Evolutionary conservation across 2,888 invertebrate species (phyloP).

Genomic region (Rosalia funebris): DNA sequence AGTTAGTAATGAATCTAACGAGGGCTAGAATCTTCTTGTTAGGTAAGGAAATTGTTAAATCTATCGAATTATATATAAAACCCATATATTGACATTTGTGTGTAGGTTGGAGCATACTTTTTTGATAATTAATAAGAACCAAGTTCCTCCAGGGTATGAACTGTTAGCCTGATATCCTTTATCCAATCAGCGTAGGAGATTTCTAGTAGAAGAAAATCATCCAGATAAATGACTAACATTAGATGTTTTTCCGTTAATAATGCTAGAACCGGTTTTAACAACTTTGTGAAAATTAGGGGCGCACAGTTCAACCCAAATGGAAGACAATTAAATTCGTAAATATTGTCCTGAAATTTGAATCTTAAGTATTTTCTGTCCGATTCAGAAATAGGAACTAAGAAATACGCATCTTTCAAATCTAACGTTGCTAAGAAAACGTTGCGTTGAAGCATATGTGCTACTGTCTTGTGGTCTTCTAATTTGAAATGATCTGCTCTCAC

Average conservation of each 20-base stretch:
- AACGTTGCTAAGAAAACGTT: constrained; percentile 25
- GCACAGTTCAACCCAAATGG: constrained; percentile 44
- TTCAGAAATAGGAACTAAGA: constrained; percentile 39
- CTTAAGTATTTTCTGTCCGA: constrained; percentile 41
- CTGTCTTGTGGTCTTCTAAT: constrained; percentile 45
- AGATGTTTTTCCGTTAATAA: not conserved
- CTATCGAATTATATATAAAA: constrained; percentile 18
- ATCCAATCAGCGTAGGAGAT: not conserved
- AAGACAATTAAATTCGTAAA: constrained; percentile 46
- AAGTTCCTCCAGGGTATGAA: not conserved
- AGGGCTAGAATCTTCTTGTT: not conserved
- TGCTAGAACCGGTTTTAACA: not conserved
- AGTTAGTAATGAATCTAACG: constrained; percentile 28
- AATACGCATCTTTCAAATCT: constrained; percentile 40
- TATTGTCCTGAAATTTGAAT: constrained; percentile 38
- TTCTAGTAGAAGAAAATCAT: not conserved
- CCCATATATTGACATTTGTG: constrained; percentile 32
- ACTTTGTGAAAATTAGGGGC: not conserved
- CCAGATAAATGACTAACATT: not conserved
- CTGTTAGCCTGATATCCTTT: not conserved
- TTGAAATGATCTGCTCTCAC: constrained; percentile 46
- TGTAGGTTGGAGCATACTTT: constrained; percentile 27
- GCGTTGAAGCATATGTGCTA: constrained; percentile 34
- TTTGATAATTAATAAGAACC: constrained; percentile 40
- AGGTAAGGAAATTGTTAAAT: not conserved